A percentile compares a stretch with the other conserved stretches of the same genome.
These are phyloP conservation scores for Caenorhabditis inopinata DNA, from an alignment of 1,140 invertebrate species.

Conservation along the genomic window DNA sequence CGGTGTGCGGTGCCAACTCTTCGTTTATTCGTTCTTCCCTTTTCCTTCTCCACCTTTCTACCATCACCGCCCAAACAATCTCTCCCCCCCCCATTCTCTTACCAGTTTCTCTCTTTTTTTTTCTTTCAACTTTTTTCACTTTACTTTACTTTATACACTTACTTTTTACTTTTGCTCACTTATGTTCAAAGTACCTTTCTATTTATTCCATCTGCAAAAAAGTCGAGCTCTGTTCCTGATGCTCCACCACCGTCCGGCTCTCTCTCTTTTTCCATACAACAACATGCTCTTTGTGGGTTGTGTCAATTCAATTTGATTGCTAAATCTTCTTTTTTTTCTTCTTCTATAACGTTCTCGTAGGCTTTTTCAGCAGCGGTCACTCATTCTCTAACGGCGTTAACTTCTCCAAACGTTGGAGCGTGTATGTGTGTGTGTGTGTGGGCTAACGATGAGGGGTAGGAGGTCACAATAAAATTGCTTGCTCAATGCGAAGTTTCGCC, in stretches of 20 bases:
- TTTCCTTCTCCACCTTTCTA: not conserved
- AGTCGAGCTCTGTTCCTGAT: not conserved
- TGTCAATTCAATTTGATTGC: conserved; percentile 30
- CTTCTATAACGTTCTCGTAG: too few species aligned
- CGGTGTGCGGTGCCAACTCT: conserved; percentile 12
- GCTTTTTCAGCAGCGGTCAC: not conserved
- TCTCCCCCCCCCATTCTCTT: not conserved
- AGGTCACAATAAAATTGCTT: too few species aligned
- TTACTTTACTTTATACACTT: conserved; percentile 22
- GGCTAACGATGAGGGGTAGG: too few species aligned
- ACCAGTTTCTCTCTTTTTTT: not conserved
- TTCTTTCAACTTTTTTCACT: not conserved
- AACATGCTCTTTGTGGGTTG: conserved; percentile 12
- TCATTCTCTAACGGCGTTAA: too few species aligned
- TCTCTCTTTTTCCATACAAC: conserved; percentile 26
- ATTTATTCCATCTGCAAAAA: not conserved
- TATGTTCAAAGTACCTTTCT: conserved; percentile 21
- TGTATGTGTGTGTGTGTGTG: too few species aligned
- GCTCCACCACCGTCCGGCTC: not conserved
- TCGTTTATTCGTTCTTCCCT: conserved; percentile 1
- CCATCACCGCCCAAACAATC: conserved; percentile 18
- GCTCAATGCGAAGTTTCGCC: too few species aligned
- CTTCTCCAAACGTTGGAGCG: too few species aligned
- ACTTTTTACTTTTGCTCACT: conserved; percentile 6
- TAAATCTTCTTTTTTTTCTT: conserved; percentile 12